These are phyloP conservation scores for Mola mola DNA, from an alignment of 2,113 vertebrate species.

Conservation along the genomic window DNA sequence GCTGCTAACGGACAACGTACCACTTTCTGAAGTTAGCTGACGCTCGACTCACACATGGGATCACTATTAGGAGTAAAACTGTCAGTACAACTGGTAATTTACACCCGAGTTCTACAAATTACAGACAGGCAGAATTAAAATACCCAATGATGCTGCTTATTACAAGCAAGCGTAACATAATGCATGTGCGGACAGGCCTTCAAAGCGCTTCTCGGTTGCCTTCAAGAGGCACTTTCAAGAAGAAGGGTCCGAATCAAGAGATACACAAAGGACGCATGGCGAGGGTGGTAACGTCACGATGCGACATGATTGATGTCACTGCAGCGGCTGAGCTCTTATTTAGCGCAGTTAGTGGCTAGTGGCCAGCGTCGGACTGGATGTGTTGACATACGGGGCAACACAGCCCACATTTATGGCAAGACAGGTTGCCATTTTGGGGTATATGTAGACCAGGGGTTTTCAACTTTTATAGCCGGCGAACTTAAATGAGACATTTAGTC, in stretches of 20 bases:
- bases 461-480: slow-evolving; percentile 71
- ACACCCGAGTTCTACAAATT: slow-evolving; percentile 21
- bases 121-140: slow-evolving; percentile 47
- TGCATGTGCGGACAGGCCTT: slow-evolving; percentile 11
- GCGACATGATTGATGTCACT: slow-evolving; percentile 42
- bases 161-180: slow-evolving; percentile 28
- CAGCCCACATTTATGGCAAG: slow-evolving; percentile 65
- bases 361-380: slow-evolving; percentile 51
- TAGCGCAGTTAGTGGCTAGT: slow-evolving; percentile 40
- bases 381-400: slow-evolving; percentile 64
- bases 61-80: too few relatives aligned
- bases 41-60: too few relatives aligned
- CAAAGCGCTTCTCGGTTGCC: slow-evolving; percentile 40
- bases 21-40: too few relatives aligned
- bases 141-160: slow-evolving; percentile 25
- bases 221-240: too few relatives aligned
- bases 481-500: slow-evolving; percentile 74
- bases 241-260: slow-evolving; percentile 16
- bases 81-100: slow-evolving; percentile 33
- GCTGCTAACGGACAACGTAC: too few relatives aligned
- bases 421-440: slow-evolving; percentile 59
- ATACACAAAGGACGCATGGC: too few relatives aligned
- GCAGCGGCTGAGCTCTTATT: slow-evolving; percentile 34
- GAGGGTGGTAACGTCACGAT: slow-evolving; percentile 21
- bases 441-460: slow-evolving; percentile 60